Percentiles rank a stretch among this genome's conserved stretches.
phyloP scores from a whole-genome alignment of 2,797 vertebrate genomes.

The Esox masquinongy region DNA sequence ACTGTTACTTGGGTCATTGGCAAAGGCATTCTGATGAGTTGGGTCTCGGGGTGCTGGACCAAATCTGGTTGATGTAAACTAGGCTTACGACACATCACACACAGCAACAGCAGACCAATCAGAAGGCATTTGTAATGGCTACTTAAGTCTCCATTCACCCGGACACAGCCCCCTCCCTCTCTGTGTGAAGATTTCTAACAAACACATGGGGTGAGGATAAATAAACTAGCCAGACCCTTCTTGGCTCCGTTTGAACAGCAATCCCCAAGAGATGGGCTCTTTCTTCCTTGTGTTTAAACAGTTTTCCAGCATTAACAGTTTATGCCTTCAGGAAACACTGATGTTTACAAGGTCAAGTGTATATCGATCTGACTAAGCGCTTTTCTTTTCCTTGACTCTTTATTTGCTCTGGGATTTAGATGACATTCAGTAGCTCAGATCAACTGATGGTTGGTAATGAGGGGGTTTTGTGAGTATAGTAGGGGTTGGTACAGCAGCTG shows the following conservation, averaged over 20 bases:
- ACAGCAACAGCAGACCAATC: background rate
- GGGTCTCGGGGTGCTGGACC: too few relatives aligned
- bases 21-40: too few relatives aligned
- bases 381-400: conserved; percentile 70
- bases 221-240: conserved; percentile 80
- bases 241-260: conserved; percentile 74
- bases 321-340: conserved; percentile 86
- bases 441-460: conserved; percentile 49
- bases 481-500: conserved; percentile 27
- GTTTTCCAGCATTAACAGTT: conserved; percentile 62
- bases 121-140: conserved; percentile 79
- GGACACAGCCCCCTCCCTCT: conserved; percentile 36
- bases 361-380: conserved; percentile 78
- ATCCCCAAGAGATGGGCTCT: conserved; percentile 69
- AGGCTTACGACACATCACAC: background rate
- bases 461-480: conserved; percentile 27
- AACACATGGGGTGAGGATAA: conserved; percentile 81
- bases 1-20: too few relatives aligned
- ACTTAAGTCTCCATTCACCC: conserved; percentile 56
- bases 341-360: conserved; percentile 88
- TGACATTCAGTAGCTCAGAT: conserved; percentile 38
- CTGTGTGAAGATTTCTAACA: conserved; percentile 78
- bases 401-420: conserved; percentile 28
- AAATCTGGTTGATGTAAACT: too few relatives aligned
- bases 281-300: conserved; percentile 39